Evolutionary conservation across 2,888 invertebrate species (phyloP), one percentile per base, ranked within the genome.

Genomic region (Branchellion lobata): DNA sequence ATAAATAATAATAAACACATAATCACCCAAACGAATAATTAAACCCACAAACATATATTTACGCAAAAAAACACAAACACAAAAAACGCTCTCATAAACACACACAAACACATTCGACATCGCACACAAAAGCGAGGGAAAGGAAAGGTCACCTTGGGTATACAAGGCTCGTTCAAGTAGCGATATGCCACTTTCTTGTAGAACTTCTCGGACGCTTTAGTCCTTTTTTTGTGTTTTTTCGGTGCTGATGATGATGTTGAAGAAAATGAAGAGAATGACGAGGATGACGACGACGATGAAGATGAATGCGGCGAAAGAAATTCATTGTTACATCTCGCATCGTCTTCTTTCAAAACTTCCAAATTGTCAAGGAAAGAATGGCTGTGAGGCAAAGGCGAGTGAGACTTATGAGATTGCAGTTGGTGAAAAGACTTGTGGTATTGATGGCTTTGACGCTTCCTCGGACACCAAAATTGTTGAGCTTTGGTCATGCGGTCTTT

Each of bases 131-230:
- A n/a, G n/a, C n/a, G n/a, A n/a, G n/a, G n/a, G n/a, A n/a, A n/a
- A n/a, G n/a, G n/a, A n/a, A n/a, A n/a, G n/a, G n/a, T n/a, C 24
- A 75, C 75, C 75, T 51, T 75, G 21, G 40, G 27, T 21, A 53
- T n/a, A 31, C 75, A 75, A 5, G 75, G 75, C 29, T 75, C 75
- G 53, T 75, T 75, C 31, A 75, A 51, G 40, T 75, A 53, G 8
- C 75, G 40, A 33, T 75, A 75, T 0, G 51, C 53, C 0, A 75
- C 47, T 40, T 24, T 33, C 11, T 53, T 18, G 27, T 75, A 40
- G 3, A 31, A 36, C 40, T 51, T 65, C 0, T 33, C 24, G 2
- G 27, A 18, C 8, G 27, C 29, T 34, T 3, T 27, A 8, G 69
- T n/a, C 8, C 5, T 27, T 69, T 3, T 3, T 69, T 11, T 27